Evolutionary conservation across 1,140 invertebrate species (phyloP).

Genomic region (Pissodes strobi): DNA sequence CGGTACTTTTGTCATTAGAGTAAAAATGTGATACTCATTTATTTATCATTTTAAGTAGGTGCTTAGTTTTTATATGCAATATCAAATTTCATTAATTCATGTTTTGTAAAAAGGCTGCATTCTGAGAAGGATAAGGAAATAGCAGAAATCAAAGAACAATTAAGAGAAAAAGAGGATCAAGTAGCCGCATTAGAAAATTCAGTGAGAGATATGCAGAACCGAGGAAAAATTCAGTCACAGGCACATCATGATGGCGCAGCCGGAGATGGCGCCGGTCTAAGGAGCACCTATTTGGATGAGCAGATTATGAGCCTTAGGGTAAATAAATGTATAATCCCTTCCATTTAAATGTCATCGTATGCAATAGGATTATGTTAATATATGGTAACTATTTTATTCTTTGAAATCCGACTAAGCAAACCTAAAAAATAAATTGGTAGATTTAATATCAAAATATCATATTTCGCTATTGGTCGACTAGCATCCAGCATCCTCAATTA

Average conservation of each 20-base stretch:
- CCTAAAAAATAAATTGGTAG: too few species aligned
- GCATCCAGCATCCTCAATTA: not conserved
- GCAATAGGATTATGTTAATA: not conserved
- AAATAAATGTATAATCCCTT: constrained; percentile 16
- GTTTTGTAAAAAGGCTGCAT: too few species aligned
- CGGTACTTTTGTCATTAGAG: too few species aligned
- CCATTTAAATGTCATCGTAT: not conserved
- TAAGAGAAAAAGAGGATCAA: not conserved
- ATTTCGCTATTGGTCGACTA: not conserved
- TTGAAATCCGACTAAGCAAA: too few species aligned
- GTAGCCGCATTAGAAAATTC: not conserved
- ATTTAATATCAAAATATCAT: too few species aligned
- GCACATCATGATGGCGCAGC: constrained; percentile 7
- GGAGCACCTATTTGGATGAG: constrained; percentile 15
- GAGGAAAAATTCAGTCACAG: constrained; percentile 25
- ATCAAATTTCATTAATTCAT: too few species aligned
- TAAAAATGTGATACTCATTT: too few species aligned
- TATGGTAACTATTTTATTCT: not conserved
- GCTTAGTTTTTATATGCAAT: too few species aligned
- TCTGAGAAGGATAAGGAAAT: not conserved
- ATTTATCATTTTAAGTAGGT: too few species aligned
- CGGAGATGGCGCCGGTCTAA: constrained; percentile 26
- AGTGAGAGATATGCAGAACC: constrained; percentile 43
- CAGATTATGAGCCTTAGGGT: constrained; percentile 43
- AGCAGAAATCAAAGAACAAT: not conserved